phyloP scores from a whole-genome alignment of 2,113 vertebrate species.

The Accipiter cooperii region DNA sequence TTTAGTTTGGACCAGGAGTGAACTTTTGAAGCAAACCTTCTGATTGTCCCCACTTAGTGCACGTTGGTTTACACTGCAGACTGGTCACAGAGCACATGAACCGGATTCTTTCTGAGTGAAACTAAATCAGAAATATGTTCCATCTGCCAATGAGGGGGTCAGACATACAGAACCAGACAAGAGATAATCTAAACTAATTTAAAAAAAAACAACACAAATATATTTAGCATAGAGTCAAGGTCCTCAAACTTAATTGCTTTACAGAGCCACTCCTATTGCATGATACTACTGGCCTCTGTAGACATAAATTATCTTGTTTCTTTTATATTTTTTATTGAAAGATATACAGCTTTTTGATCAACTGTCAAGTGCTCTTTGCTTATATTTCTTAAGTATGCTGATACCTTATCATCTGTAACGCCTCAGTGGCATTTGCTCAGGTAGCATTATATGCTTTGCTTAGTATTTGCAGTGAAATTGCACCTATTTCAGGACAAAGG shows the following conservation, averaged over 20 bases:
- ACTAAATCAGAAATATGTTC: background rate
- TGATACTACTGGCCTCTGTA: background rate
- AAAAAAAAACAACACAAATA: background rate
- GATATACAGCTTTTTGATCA: background rate
- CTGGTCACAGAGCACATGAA: background rate
- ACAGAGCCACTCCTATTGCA: background rate
- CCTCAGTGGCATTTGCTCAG: background rate
- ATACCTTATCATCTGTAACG: background rate
- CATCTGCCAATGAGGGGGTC: background rate
- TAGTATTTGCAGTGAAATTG: background rate
- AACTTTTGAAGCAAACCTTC: background rate
- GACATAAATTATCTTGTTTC: background rate
- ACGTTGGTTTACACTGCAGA: background rate
- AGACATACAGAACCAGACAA: background rate
- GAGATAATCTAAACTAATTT: background rate
- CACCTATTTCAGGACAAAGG: background rate
- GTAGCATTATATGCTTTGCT: background rate
- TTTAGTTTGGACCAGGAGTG: background rate
- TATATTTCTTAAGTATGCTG: background rate
- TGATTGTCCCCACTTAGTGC: background rate
- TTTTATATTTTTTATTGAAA: background rate
- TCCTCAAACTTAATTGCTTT: background rate
- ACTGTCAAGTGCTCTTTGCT: background rate
- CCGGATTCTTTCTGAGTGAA: background rate
- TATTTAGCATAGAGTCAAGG: background rate